These are phyloP conservation scores for Sprattus sprattus DNA, from an alignment of 2,113 vertebrate genomes.

Conservation along the genomic window DNA sequence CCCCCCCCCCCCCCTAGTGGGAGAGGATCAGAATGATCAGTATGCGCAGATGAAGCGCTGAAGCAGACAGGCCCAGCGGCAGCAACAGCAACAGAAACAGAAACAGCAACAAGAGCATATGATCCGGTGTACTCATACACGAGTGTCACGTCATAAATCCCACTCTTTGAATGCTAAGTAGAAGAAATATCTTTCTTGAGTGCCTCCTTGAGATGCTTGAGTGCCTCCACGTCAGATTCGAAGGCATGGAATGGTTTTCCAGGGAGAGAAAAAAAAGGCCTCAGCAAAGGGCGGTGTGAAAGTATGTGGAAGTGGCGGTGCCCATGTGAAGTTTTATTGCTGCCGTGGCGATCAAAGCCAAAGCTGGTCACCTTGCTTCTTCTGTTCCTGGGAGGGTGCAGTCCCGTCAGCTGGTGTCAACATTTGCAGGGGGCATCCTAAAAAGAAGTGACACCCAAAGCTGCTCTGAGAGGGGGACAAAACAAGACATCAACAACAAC, in stretches of 20 bases:
- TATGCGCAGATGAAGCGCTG: neutral
- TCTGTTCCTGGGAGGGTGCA: too few relatives aligned
- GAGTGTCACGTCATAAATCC: neutral
- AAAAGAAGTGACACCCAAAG: constrained; percentile 27
- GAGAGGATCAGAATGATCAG: neutral
- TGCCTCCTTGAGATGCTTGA: neutral
- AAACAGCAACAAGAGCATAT: neutral
- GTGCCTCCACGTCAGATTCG: neutral
- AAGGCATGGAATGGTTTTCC: neutral
- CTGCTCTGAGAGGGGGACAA: neutral
- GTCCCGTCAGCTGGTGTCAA: constrained; percentile 34
- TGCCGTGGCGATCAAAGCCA: constrained; percentile 14
- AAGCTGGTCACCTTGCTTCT: constrained; percentile 23
- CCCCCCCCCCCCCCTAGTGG: too few relatives aligned
- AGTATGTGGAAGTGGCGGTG: neutral
- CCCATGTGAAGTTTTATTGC: constrained; percentile 24
- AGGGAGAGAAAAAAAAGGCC: neutral
- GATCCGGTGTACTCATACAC: neutral
- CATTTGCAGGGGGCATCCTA: neutral
- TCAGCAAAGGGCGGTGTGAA: neutral
- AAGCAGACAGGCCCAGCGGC: neutral
- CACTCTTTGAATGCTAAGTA: neutral
- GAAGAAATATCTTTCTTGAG: neutral
- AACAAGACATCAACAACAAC: neutral
- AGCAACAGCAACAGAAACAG: neutral